Evolutionary conservation across 1,140 invertebrate genomes (phyloP).

Genomic region (Hydropsyche tenuis): DNA sequence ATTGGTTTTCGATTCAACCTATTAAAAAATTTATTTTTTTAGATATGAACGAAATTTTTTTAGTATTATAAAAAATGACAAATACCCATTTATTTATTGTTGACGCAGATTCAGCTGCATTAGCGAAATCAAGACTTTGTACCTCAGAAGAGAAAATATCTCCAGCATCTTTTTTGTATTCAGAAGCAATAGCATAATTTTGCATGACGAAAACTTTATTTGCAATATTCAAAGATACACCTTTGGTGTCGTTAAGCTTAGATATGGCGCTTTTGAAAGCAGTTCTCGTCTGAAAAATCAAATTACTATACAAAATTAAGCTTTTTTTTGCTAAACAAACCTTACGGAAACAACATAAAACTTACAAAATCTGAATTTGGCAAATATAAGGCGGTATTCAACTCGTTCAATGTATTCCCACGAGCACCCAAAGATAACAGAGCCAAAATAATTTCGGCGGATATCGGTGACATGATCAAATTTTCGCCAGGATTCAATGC

Average conservation of each 20-base stretch:
- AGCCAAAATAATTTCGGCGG: constrained; percentile 64
- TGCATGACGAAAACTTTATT: constrained; percentile 45
- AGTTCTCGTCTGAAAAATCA: constrained; percentile 35
- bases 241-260: constrained; percentile 39
- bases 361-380: constrained; percentile 52
- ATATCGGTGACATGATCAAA: constrained; percentile 67
- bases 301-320: constrained; percentile 29
- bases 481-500: constrained; percentile 56
- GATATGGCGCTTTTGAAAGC: constrained; percentile 40
- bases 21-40: background rate
- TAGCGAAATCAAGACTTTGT: constrained; percentile 38
- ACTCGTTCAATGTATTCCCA: constrained; percentile 62
- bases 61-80: background rate
- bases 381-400: constrained; percentile 59
- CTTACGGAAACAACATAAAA: constrained; percentile 45
- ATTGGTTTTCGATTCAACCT: constrained; percentile 47
- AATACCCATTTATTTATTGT: constrained; percentile 43
- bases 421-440: constrained; percentile 64
- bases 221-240: constrained; percentile 44
- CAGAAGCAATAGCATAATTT: constrained; percentile 25
- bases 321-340: constrained; percentile 44
- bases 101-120: constrained; percentile 1
- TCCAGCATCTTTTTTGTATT: constrained; percentile 38
- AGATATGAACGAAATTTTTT: background rate
- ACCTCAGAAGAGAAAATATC: constrained; percentile 43